Evolutionary conservation across 2,797 vertebrate species (phyloP).

Genomic region (Bryconaethiops microstoma): DNA sequence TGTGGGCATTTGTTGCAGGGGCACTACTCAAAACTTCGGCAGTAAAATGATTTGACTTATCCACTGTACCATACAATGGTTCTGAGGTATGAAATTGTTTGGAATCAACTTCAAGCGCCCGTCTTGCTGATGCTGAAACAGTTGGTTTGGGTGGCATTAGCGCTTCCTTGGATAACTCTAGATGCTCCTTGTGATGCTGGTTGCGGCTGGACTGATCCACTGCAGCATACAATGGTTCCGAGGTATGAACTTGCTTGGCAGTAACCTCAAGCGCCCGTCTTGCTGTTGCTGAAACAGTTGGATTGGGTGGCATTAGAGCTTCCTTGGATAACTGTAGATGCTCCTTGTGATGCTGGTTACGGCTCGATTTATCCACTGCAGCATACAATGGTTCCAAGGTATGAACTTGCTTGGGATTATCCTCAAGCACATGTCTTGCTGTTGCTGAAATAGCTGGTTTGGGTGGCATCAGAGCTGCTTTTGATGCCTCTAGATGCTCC

Average conservation of each 20-base stretch:
- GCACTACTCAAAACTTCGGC: constrained; percentile 31
- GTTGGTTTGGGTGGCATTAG: constrained; percentile 64
- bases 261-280: constrained; percentile 40
- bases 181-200: constrained; percentile 41
- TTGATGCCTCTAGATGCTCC: constrained; percentile 49
- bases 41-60: constrained; percentile 46
- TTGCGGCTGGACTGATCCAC: constrained; percentile 34
- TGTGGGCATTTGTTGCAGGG: background rate
- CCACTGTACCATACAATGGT: constrained; percentile 38
- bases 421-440: constrained; percentile 40
- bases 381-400: constrained; percentile 33
- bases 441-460: constrained; percentile 28
- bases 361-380: constrained; percentile 41
- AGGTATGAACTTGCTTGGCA: constrained; percentile 49
- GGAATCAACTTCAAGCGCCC: constrained; percentile 40
- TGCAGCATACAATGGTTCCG: constrained; percentile 40
- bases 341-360: constrained; percentile 41
- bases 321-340: constrained; percentile 52
- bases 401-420: constrained; percentile 48
- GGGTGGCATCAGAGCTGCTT: constrained; percentile 63
- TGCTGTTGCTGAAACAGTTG: constrained; percentile 13
- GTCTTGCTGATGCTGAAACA: constrained; percentile 26
- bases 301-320: constrained; percentile 65
- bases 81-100: constrained; percentile 45
- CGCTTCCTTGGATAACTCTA: constrained; percentile 56